A percentile compares a stretch with the other conserved stretches of the same genome.
phyloP scores from a whole-genome alignment of 2,113 vertebrate species.

The Octodon degus region DNA sequence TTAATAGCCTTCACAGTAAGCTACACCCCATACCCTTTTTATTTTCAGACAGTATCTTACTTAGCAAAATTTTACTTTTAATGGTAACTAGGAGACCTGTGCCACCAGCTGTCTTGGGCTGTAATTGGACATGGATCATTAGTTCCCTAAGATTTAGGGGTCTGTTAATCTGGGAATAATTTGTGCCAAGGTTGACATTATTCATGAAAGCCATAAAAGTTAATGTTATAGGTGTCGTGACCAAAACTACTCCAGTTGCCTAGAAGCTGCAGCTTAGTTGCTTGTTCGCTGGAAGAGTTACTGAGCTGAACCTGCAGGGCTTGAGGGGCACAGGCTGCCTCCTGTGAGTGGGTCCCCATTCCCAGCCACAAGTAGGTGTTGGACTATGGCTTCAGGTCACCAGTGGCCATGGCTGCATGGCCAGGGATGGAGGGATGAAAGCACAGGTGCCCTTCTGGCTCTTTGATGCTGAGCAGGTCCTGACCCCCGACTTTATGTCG shows the following conservation, averaged over 20 bases:
- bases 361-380: no score
- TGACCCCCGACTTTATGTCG: neutral
- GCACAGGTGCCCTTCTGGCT: neutral
- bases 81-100: slow-evolving; percentile 69
- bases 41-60: neutral
- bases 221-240: slow-evolving; percentile 73
- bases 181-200: slow-evolving; percentile 58
- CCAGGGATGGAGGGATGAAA: neutral
- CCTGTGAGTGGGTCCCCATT: neutral
- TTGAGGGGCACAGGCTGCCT: neutral
- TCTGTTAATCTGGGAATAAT: slow-evolving; percentile 80
- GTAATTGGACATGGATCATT: slow-evolving; percentile 84
- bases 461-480: neutral
- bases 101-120: slow-evolving; percentile 61
- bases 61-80: slow-evolving; percentile 64
- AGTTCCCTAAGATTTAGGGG: slow-evolving; percentile 77
- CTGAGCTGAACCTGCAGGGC: neutral
- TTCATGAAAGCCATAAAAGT: slow-evolving; percentile 78
- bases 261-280: slow-evolving; percentile 40
- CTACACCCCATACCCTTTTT: neutral
- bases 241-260: slow-evolving; percentile 45
- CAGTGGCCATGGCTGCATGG: neutral
- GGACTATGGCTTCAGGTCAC: neutral
- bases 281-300: slow-evolving; percentile 73
- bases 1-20: neutral